phyloP scores from a whole-genome alignment of 30 jellyfish, hydroid and myxozoan species.

The Aurelia sp. region DNA sequence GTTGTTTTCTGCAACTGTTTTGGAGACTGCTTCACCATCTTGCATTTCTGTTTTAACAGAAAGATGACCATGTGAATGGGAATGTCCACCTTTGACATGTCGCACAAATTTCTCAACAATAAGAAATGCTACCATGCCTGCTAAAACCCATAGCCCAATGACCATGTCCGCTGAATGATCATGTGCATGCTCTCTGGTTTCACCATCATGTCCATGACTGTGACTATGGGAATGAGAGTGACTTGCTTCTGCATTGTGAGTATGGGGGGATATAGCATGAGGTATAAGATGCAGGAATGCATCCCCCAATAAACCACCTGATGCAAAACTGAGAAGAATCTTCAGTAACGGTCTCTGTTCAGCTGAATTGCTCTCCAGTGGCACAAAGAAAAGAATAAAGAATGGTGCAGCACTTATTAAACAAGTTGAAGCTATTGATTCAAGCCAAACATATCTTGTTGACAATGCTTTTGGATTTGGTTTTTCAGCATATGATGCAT shows the following conservation, averaged over 20 bases:
- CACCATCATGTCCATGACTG: constrained; percentile 82
- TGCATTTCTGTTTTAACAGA: constrained; percentile 16
- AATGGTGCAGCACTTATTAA: constrained; percentile 98
- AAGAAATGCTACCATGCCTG: constrained; percentile 90
- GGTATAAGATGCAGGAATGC: constrained; percentile 97
- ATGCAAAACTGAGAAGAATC: constrained; percentile 90
- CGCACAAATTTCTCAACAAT: constrained; percentile 95
- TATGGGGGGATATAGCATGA: constrained; percentile 95
- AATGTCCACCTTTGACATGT: constrained; percentile 96
- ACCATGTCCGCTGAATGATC: constrained; percentile 95
- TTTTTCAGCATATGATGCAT: not conserved
- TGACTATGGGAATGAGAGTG: constrained; percentile 87
- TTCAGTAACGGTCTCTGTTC: constrained; percentile 90
- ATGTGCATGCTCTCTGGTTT: constrained; percentile 72
- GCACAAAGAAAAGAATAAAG: constrained; percentile 89
- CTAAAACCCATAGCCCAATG: constrained; percentile 96
- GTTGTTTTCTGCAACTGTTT: not conserved
- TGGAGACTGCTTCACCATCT: constrained; percentile 31
- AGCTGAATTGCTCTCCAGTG: constrained; percentile 81
- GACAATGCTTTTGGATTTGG: constrained; percentile 13
- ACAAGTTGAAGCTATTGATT: constrained; percentile 88
- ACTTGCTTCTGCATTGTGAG: constrained; percentile 70
- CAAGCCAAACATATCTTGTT: constrained; percentile 84
- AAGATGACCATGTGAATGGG: constrained; percentile 80
- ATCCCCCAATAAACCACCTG: constrained; percentile 98